A percentile compares a stretch with the other conserved stretches of the same genome.
These are phyloP conservation scores for Harmothoe impar DNA, from an alignment of 2,888 invertebrate genomes.

Conservation along the genomic window DNA sequence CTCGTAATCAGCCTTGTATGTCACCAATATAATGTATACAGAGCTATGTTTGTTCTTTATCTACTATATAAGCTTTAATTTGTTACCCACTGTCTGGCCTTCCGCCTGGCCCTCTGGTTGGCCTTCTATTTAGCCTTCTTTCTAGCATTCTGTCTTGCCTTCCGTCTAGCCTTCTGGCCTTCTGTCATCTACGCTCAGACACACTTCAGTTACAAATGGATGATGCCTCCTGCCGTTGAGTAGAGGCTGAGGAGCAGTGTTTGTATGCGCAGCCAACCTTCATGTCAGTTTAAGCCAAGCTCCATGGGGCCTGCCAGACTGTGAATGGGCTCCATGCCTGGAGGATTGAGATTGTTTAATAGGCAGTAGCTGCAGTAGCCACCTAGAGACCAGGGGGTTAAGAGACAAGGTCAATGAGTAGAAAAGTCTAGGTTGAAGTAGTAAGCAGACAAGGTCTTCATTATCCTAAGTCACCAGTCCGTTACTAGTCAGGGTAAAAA, in stretches of 20 bases:
- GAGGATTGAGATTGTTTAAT: not conserved
- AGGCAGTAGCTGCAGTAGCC: not conserved
- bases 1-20: too few relatives aligned
- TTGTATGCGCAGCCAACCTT: not conserved
- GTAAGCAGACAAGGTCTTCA: not conserved
- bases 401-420: conserved; percentile 22
- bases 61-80: too few relatives aligned
- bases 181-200: too few relatives aligned
- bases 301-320: not conserved
- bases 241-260: not conserved
- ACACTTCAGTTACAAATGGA: too few relatives aligned
- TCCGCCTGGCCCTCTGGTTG: too few relatives aligned
- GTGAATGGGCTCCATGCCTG: not conserved
- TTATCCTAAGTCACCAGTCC: not conserved
- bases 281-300: not conserved
- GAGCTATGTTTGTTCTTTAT: too few relatives aligned
- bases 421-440: not conserved
- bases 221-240: too few relatives aligned
- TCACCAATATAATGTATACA: too few relatives aligned
- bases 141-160: too few relatives aligned
- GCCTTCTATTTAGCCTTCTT: too few relatives aligned
- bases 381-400: not conserved
- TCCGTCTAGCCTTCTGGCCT: too few relatives aligned
- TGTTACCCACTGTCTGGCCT: too few relatives aligned
- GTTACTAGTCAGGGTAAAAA: not conserved